phyloP scores from a whole-genome alignment of 2,113 vertebrate genomes.

The Megaceryle torquata region DNA sequence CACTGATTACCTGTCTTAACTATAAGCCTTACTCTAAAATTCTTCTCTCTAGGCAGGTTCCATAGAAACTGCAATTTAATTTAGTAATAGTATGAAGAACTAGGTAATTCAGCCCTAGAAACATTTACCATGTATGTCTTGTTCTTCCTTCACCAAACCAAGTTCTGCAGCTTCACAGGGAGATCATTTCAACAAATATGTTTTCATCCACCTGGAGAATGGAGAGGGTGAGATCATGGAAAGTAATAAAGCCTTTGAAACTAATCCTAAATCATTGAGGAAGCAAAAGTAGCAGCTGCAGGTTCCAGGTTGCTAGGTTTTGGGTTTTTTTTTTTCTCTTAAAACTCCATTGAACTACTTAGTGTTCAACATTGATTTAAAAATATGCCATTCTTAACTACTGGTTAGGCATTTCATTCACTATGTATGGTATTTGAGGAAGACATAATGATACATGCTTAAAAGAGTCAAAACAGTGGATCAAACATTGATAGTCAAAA shows the following conservation, averaged over 20 bases:
- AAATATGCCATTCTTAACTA: neutral
- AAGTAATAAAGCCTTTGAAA: conserved; percentile 57
- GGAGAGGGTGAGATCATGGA: conserved; percentile 18
- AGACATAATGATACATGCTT: conserved; percentile 12
- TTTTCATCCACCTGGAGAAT: neutral
- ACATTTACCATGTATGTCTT: neutral
- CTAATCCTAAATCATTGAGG: conserved; percentile 38
- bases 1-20: neutral
- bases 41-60: neutral
- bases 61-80: neutral
- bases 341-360: neutral
- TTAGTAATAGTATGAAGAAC: neutral
- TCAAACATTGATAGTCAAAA: neutral
- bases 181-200: neutral
- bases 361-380: neutral
- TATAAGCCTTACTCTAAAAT: neutral
- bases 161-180: neutral
- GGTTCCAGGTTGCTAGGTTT: conserved; percentile 37
- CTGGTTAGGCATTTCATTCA: neutral
- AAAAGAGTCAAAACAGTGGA: conserved; percentile 53
- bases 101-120: conserved; percentile 18
- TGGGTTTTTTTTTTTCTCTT: neutral
- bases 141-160: neutral
- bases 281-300: conserved; percentile 61
- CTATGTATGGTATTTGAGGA: neutral